These are phyloP conservation scores for Pammene fasciana DNA, from an alignment of 2,888 invertebrate genomes.

Conservation along the genomic window DNA sequence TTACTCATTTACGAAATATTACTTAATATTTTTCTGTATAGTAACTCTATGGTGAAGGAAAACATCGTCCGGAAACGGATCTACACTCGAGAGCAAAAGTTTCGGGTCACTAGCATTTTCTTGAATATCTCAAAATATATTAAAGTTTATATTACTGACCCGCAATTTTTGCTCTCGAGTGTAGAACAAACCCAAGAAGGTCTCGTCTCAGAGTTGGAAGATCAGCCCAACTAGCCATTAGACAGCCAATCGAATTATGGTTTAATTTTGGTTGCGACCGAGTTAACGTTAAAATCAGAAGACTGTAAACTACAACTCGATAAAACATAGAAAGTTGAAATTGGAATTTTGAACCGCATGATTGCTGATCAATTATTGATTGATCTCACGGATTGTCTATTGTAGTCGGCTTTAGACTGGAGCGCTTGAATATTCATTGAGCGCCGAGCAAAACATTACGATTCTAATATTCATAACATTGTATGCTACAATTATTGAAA, in stretches of 20 bases:
- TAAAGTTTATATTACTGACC: no score
- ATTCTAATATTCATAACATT: slow-evolving; percentile 33
- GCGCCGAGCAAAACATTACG: slow-evolving; percentile 27
- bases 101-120: no score
- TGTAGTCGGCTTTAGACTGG: slow-evolving; percentile 20
- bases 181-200: neutral
- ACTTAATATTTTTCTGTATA: neutral
- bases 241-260: neutral
- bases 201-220: neutral
- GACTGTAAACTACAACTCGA: neutral
- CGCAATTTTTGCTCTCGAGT: no score
- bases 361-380: slow-evolving; percentile 30
- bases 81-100: no score
- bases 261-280: neutral
- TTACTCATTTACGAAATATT: neutral
- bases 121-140: no score
- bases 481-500: slow-evolving; percentile 13
- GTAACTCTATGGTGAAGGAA: neutral
- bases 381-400: slow-evolving; percentile 36
- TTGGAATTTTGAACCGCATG: slow-evolving; percentile 24
- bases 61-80: no score
- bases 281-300: neutral
- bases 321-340: slow-evolving; percentile 31
- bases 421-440: slow-evolving; percentile 36
- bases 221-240: neutral